Percentiles rank a stretch among this genome's conserved stretches.
phyloP scores from a whole-genome alignment of 2,113 vertebrate species.

The Cavia aperea region DNA sequence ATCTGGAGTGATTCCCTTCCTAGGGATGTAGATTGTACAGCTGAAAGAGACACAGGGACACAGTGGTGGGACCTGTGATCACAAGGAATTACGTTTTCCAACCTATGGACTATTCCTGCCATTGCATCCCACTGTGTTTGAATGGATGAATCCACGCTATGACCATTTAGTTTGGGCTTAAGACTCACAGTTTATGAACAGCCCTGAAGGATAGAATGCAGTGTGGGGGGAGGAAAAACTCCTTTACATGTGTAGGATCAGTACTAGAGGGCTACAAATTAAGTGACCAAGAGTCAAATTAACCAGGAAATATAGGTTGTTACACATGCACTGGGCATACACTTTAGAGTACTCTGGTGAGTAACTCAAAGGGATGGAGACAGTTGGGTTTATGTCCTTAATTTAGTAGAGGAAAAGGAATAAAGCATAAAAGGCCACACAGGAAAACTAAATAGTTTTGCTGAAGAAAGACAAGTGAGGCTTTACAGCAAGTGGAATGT shows the following conservation, averaged over 20 bases:
- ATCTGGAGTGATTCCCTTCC: not conserved
- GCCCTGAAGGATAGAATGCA: no score
- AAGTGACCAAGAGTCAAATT: not conserved
- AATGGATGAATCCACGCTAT: rapidly evolving
- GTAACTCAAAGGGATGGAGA: rapidly evolving
- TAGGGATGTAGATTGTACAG: rapidly evolving
- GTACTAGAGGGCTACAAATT: not conserved
- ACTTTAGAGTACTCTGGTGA: rapidly evolving
- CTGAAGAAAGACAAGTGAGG: not conserved
- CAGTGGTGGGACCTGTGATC: no score
- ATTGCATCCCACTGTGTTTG: no score
- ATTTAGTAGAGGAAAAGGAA: not conserved
- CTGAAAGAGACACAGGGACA: rapidly evolving
- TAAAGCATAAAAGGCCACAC: no score
- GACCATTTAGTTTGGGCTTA: no score
- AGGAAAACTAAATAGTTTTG: not conserved
- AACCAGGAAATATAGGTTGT: no score
- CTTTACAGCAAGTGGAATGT: not conserved
- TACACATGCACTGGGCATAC: rapidly evolving
- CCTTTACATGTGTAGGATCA: not conserved
- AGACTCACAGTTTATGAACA: no score
- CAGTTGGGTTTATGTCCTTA: no score
- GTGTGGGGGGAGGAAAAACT: no score
- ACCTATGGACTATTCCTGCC: no score
- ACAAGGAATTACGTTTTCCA: not conserved